Evolutionary conservation across 2,113 vertebrate genomes (phyloP), one percentile per base, ranked within the genome.

Genomic region (Tenrec ecaudatus): DNA sequence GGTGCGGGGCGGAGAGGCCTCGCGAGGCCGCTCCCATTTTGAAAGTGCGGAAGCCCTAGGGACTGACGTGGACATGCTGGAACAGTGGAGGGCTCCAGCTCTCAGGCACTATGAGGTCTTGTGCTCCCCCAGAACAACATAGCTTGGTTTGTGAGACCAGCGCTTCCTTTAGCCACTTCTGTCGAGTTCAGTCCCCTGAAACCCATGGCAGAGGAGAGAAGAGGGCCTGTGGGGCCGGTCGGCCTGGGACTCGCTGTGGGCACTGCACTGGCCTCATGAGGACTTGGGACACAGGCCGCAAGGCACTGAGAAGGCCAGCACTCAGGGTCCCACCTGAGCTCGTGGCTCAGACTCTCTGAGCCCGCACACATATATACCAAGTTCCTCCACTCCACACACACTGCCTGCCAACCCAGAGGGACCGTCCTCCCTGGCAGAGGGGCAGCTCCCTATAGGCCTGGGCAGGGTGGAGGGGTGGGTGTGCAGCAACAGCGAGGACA

Each of bases 401-500:
- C n/a, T 23, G 22, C n/a, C 60, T 38, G 0, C 27, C 14, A 27
- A 36, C 57, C 78, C 8, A 2, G 0, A 0, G 33, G 33, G 75
- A 40, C n/a, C 82, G 33, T 66, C 68, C 36, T 77, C n/a, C 64
- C 92, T 0, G 33, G 29, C 0, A n/a, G 64, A n/a, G 47, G 81
- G 43, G 82, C 40, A 6, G 80, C n/a, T 17, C 33, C 25, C 20
- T 5, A 0, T 0, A 6, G 38, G 36, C 10, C 11, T 57, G 57
- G 58, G 33, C 17, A 20, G 29, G 62, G 58, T 0, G 3, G 0
- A 0, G 3, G 8, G 19, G 20, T 2, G 53, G 27, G 64, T 10
- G 12, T 53, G 47, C 17, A 83, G 73, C 96, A 97, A 86, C n/a
- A 94, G 83, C 3, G 92, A 77, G 9, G 84, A 97, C 19, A 95